These are phyloP conservation scores for Congeria kusceri DNA, from an alignment of 2,888 invertebrate genomes.

Conservation along the genomic window DNA sequence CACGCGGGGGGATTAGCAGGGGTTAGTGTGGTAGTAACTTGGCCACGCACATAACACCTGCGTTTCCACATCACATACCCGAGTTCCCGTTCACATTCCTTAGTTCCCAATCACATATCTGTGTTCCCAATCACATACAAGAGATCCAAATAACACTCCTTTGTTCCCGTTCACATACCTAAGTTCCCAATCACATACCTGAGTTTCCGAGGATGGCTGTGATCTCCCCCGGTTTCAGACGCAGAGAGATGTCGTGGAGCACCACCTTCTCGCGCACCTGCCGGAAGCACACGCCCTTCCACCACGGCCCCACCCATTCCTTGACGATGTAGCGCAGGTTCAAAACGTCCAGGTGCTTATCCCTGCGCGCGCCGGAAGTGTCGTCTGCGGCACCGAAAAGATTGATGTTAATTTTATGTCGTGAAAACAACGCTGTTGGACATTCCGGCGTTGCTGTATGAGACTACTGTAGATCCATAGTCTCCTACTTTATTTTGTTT, in stretches of 20 bases:
- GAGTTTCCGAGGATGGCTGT: conserved; percentile 78
- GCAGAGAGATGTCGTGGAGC: conserved; percentile 71
- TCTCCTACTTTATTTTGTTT: not conserved
- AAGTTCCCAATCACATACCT: conserved; percentile 58
- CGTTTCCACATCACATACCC: too few species aligned
- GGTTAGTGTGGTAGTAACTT: too few species aligned
- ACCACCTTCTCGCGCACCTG: conserved; percentile 68
- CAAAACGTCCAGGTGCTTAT: conserved; percentile 52
- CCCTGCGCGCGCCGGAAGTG: too few species aligned
- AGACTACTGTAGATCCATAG: not conserved
- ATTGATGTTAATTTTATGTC: too few species aligned
- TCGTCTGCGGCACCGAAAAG: too few species aligned
- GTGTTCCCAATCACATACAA: too few species aligned
- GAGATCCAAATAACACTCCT: too few species aligned
- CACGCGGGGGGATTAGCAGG: too few species aligned
- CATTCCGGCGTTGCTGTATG: not conserved
- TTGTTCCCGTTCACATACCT: too few species aligned
- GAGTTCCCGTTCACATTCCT: too few species aligned
- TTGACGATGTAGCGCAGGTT: conserved; percentile 70
- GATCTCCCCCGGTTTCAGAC: conserved; percentile 71
- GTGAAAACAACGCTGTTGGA: not conserved
- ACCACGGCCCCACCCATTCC: conserved; percentile 76
- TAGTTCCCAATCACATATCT: too few species aligned
- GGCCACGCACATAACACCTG: too few species aligned
- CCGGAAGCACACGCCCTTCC: conserved; percentile 76